These are phyloP conservation scores for Atherinomorus stipes DNA, from an alignment of 2,113 vertebrate genomes.

Conservation along the genomic window DNA sequence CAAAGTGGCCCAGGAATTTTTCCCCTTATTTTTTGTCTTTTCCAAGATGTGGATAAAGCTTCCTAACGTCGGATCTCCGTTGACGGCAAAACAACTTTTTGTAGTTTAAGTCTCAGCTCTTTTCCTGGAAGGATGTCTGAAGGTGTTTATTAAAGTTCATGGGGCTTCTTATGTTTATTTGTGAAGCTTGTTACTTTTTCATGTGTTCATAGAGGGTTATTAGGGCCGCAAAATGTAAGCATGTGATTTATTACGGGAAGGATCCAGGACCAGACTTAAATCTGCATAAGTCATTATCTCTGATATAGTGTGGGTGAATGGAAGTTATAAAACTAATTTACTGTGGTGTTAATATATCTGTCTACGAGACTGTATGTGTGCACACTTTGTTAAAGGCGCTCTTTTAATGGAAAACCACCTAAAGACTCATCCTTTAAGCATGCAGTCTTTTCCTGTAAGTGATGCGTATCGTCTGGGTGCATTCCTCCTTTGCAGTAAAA, in stretches of 20 bases:
- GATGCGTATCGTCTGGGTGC: constrained; percentile 59
- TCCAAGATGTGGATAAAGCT: background rate
- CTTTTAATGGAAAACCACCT: background rate
- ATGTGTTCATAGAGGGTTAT: background rate
- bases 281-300: constrained; percentile 57
- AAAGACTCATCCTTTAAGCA: constrained; percentile 49
- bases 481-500: constrained; percentile 49
- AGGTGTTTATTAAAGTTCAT: background rate
- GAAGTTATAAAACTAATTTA: constrained; percentile 13
- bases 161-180: background rate
- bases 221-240: background rate
- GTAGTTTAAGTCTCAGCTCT: background rate
- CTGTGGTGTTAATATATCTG: background rate
- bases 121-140: background rate
- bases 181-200: background rate
- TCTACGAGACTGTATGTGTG: background rate
- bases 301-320: background rate
- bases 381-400: background rate
- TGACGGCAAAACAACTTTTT: constrained; percentile 47
- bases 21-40: background rate
- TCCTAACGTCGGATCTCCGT: background rate
- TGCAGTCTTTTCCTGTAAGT: constrained; percentile 64
- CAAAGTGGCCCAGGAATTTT: background rate
- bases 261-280: constrained; percentile 41
- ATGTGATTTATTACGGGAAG: constrained; percentile 43